phyloP scores from a whole-genome alignment of 2,888 invertebrate genomes.

The Emmelina monodactyla region DNA sequence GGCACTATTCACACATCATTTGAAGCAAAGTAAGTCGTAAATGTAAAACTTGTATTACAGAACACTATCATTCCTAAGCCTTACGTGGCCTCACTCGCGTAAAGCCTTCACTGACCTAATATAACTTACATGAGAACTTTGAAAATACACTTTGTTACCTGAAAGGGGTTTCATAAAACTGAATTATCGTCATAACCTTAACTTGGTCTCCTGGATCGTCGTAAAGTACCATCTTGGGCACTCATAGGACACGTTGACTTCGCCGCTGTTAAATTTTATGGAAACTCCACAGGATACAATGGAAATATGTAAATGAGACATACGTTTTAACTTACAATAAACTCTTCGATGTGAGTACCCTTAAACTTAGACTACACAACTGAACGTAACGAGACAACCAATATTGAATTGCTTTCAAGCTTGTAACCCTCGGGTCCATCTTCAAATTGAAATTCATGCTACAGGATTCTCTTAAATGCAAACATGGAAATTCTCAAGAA shows the following conservation, averaged over 20 bases:
- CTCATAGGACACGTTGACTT: slow-evolving; percentile 50
- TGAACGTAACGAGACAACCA: not conserved
- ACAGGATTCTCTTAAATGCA: slow-evolving; percentile 33
- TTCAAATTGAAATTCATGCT: slow-evolving; percentile 38
- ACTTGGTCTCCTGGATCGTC: slow-evolving; percentile 54
- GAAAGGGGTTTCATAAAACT: slow-evolving; percentile 62
- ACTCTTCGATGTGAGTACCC: too few species aligned
- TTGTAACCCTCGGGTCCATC: slow-evolving; percentile 19
- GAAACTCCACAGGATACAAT: slow-evolving; percentile 48
- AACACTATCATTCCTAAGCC: too few species aligned
- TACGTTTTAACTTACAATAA: too few species aligned
- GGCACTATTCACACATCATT: too few species aligned
- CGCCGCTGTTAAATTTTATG: slow-evolving; percentile 58
- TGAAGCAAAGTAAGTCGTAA: too few species aligned
- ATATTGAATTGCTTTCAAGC: not conserved
- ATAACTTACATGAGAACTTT: slow-evolving; percentile 48
- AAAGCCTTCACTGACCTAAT: slow-evolving; percentile 18
- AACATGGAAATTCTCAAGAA: slow-evolving; percentile 22
- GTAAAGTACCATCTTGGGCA: slow-evolving; percentile 56
- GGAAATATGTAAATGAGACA: slow-evolving; percentile 52
- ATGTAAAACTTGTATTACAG: too few species aligned
- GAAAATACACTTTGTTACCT: slow-evolving; percentile 53
- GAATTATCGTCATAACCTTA: slow-evolving; percentile 60
- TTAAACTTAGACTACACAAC: too few species aligned
- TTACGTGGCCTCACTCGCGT: not conserved